Evolutionary conservation across 2,113 vertebrate species (phyloP).

Genomic region (Scopus umbretta): DNA sequence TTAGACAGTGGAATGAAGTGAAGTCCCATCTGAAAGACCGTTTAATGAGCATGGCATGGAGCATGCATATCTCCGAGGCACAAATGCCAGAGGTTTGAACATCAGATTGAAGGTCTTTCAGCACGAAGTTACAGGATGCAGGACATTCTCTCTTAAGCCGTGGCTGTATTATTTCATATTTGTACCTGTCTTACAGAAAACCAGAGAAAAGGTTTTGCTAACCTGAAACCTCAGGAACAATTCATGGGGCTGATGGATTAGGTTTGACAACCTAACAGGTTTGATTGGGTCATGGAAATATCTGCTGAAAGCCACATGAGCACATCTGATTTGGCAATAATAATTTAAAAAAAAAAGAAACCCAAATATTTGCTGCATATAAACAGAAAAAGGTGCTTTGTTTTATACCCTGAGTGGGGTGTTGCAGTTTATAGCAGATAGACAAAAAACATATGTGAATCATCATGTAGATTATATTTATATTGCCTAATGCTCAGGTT

Average conservation of each 20-base stretch:
- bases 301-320: neutral
- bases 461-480: slow-evolving; percentile 43
- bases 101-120: neutral
- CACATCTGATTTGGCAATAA: neutral
- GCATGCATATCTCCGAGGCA: neutral
- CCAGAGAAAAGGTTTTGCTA: neutral
- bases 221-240: neutral
- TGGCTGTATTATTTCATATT: neutral
- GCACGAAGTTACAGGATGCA: neutral
- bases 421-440: neutral
- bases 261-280: neutral
- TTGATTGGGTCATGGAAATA: neutral
- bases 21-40: neutral
- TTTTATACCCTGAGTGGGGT: neutral
- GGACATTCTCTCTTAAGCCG: neutral
- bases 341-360: neutral
- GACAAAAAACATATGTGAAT: slow-evolving; percentile 19
- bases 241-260: neutral
- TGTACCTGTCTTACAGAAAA: neutral
- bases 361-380: neutral
- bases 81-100: neutral
- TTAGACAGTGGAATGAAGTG: too few relatives aligned
- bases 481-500: slow-evolving; percentile 27
- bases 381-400: slow-evolving; percentile 6
- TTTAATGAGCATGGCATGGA: neutral